A percentile compares a stretch with the other conserved stretches of the same genome.
These are phyloP conservation scores for Physeter macrocephalus DNA, from an alignment of 2,113 vertebrate genomes.

Conservation along the genomic window DNA sequence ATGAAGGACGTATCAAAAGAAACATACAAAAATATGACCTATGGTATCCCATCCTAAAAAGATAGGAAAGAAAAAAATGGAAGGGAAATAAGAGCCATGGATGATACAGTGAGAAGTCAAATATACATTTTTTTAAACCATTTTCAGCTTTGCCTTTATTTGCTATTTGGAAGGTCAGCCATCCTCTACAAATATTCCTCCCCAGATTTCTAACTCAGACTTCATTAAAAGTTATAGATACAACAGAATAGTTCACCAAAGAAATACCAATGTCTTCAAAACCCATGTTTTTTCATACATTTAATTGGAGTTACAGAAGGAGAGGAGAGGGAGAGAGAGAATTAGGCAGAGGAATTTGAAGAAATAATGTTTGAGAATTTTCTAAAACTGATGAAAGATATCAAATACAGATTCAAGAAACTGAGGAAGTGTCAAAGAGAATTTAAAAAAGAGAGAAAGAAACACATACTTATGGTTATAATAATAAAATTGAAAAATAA, in stretches of 20 bases:
- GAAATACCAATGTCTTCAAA: too few relatives aligned
- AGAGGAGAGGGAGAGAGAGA: not conserved
- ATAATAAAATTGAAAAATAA: not conserved
- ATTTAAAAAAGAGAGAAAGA: not conserved
- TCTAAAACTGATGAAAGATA: not conserved
- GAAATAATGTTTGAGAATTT: not conserved
- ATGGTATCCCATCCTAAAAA: not conserved
- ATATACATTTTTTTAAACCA: not conserved
- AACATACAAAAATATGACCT: not conserved
- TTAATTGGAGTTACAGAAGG: not conserved
- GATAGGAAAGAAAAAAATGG: not conserved
- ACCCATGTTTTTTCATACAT: not conserved
- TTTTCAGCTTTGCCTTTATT: too few relatives aligned
- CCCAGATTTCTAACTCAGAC: too few relatives aligned
- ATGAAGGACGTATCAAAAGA: not conserved
- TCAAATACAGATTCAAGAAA: not conserved
- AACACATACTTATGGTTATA: not conserved
- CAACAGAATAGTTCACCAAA: too few relatives aligned
- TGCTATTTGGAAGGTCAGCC: too few relatives aligned
- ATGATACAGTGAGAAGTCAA: not conserved
- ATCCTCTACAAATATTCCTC: too few relatives aligned
- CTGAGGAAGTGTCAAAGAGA: not conserved
- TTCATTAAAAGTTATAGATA: too few relatives aligned
- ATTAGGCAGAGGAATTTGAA: not conserved
- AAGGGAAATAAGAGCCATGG: not conserved